phyloP scores from a whole-genome alignment of 1,140 invertebrate species.

The Ridgeia piscesae region DNA sequence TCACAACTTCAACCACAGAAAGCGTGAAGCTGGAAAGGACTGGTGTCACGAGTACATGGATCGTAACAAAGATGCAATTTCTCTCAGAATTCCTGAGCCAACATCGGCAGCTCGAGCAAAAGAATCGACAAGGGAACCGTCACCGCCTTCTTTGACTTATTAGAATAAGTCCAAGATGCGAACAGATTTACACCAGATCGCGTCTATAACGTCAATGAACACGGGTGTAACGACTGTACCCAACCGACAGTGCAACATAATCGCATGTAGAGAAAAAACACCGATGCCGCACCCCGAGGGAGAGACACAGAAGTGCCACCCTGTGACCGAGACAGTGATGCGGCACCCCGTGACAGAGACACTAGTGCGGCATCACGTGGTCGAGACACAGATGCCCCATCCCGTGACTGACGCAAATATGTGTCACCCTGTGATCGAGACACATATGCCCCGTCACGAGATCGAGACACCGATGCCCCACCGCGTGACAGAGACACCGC shows the following conservation, averaged over 20 bases:
- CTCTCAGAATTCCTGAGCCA: conserved; percentile 1
- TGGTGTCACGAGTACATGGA: not conserved
- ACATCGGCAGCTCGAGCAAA: conserved; percentile 11
- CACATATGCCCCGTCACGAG: not conserved
- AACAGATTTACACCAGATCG: conserved; percentile 21
- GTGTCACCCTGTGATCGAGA: not conserved
- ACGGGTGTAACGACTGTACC: conserved; percentile 32
- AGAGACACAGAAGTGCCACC: not conserved
- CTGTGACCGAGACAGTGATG: not conserved
- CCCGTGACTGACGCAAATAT: not conserved
- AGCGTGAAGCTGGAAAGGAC: not conserved
- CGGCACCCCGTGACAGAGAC: not conserved
- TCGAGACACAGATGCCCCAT: not conserved
- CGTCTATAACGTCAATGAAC: conserved; percentile 35
- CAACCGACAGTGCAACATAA: conserved; percentile 20
- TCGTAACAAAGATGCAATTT: not conserved
- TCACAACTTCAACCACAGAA: conserved; percentile 1
- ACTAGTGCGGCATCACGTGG: not conserved
- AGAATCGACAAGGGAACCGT: not conserved
- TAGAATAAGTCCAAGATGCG: not conserved
- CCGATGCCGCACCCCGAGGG: conserved; percentile 15
- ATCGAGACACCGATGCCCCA: no score
- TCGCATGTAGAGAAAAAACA: not conserved
- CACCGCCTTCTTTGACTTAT: not conserved
- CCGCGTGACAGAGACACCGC: not conserved